phyloP scores from a whole-genome alignment of 2,797 vertebrate genomes.

The Spinus olivaceus region DNA sequence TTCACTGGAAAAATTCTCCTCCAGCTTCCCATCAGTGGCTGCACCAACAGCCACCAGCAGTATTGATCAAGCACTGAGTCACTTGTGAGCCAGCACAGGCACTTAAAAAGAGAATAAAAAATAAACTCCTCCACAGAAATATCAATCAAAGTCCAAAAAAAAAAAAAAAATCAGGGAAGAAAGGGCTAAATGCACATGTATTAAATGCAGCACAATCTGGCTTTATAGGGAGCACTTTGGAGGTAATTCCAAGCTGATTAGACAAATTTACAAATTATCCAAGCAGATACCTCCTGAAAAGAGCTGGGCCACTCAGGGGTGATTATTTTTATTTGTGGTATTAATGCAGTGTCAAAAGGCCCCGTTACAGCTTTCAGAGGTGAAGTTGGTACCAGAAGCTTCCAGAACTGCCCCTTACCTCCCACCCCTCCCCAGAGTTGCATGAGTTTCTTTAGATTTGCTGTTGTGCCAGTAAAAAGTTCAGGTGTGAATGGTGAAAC shows the following conservation, averaged over 20 bases:
- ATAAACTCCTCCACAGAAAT: neutral
- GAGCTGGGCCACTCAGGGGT: neutral
- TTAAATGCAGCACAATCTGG: neutral
- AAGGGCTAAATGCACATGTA: neutral
- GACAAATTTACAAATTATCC: neutral
- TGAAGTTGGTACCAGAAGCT: neutral
- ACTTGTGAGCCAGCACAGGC: slow-evolving; percentile 12
- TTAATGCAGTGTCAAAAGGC: neutral
- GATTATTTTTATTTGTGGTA: neutral
- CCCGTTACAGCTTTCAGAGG: neutral
- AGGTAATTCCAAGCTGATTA: neutral
- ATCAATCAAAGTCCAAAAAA: slow-evolving; percentile 12
- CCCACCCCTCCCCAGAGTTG: neutral
- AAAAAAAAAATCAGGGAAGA: slow-evolving; percentile 8
- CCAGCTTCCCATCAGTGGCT: neutral
- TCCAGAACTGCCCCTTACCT: neutral
- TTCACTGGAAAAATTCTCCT: slow-evolving; percentile 22
- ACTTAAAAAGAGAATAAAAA: neutral
- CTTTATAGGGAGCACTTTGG: neutral
- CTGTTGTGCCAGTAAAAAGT: neutral
- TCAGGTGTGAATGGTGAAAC: neutral
- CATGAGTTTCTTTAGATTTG: neutral
- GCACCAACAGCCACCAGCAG: slow-evolving; percentile 16
- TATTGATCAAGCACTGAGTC: slow-evolving; percentile 46
- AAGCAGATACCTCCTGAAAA: neutral